phyloP scores from a whole-genome alignment of 2,113 vertebrate species.

The Loxodonta africana region DNA sequence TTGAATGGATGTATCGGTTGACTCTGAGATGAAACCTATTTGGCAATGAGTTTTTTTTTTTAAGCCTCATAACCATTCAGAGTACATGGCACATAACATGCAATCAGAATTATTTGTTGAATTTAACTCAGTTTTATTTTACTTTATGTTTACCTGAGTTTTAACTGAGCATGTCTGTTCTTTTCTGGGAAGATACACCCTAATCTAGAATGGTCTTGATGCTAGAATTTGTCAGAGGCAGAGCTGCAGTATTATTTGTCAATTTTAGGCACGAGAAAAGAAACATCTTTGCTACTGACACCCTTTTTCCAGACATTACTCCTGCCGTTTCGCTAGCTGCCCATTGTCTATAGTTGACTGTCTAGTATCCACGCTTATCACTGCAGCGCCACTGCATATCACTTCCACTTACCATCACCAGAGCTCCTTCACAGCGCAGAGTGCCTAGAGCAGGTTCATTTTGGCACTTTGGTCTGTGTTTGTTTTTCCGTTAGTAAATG shows the following conservation, averaged over 20 bases:
- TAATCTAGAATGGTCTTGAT: slow-evolving; percentile 38
- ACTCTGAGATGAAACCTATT: background rate
- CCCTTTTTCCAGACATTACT: slow-evolving; percentile 87
- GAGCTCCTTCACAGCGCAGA: slow-evolving; percentile 36
- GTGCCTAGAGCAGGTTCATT: background rate
- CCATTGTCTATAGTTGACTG: slow-evolving; percentile 86
- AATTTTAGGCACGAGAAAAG: slow-evolving; percentile 86
- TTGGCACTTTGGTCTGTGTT: background rate
- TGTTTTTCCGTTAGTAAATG: background rate
- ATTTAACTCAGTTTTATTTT: slow-evolving; percentile 35
- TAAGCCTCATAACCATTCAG: background rate
- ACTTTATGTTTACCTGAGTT: background rate
- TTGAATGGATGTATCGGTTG: background rate
- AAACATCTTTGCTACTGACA: slow-evolving; percentile 88
- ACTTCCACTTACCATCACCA: slow-evolving; percentile 84
- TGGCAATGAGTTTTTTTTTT: background rate
- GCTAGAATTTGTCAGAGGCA: slow-evolving; percentile 80
- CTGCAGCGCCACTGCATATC: slow-evolving; percentile 81
- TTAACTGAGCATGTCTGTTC: background rate
- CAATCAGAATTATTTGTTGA: background rate
- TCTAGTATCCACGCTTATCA: slow-evolving; percentile 86
- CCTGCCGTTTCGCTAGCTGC: slow-evolving; percentile 86
- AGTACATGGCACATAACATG: background rate
- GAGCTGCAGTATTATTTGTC: slow-evolving; percentile 85
- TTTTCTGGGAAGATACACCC: slow-evolving; percentile 67